Base-by-base conservation (phyloP, 2,113 vertebrate species). In the Zeus faber region DNA sequence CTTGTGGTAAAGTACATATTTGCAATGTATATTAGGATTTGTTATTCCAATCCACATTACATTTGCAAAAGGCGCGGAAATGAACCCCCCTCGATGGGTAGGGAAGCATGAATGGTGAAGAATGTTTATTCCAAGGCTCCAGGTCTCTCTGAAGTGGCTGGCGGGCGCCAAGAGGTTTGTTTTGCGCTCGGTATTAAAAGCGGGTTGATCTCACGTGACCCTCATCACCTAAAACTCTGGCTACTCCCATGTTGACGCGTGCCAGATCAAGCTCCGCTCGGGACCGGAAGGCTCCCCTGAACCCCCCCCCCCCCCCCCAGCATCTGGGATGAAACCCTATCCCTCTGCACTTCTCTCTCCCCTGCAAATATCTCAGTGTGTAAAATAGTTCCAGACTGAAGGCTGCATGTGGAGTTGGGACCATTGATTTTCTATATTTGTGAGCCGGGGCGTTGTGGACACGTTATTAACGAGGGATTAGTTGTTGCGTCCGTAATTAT, bases 391-490 rank as follows among this genome's bases (percentile, higher is more conserved):
- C n/a, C 76, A 70, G 66, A 65, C 31, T 46, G 67, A 18, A 62
- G 20, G 62, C 79, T 72, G 47, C 50, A 68, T 67, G 78, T 62
- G n/a, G 25, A 43, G 74, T 24, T 7, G 8, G 8, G 27, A n/a
- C 13, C 49, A 84, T 80, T 72, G 82, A 85, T 84, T 80, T 74
- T 54, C 68, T 58, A 58, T 72, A 57, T 50, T 18, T 49, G 27
- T 46, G 63, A 65, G 61, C 53, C 5, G 20, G n/a, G 52, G 69
- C 51, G 13, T 24, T 31, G 35, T 56, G 62, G 54, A 66, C 55
- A 37, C 58, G 35, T 68, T 57, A 73, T 77, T 81, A 83, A 75
- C 66, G 67, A 73, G 58, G 61, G 65, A 81, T 82, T 80, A 68
- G 44, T 63, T 60, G 65, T 67, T 74, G 70, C 70, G 49, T 49